Evolutionary conservation across 2,797 vertebrate genomes (phyloP).

Genomic region (Enteromius treurensis): DNA sequence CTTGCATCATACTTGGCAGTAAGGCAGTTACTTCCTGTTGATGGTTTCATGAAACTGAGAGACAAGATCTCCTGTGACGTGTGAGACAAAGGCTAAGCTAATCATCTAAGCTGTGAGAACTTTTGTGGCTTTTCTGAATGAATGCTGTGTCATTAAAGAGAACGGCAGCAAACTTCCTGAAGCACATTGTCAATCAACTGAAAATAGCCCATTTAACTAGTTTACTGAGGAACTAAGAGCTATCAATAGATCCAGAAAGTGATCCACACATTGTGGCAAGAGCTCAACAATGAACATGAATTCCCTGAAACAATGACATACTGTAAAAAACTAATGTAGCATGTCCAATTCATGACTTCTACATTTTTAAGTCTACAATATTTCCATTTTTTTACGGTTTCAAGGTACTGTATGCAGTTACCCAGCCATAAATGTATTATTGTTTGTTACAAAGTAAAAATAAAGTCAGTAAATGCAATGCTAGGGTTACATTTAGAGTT

Average conservation of each 20-base stretch:
- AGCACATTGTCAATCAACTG: constrained; percentile 12
- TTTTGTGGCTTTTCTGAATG: constrained; percentile 31
- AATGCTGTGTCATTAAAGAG: constrained; percentile 40
- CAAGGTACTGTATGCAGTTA: neutral
- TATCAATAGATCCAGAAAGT: neutral
- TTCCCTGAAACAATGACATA: neutral
- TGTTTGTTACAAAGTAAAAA: too few relatives aligned
- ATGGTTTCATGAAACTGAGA: constrained; percentile 18
- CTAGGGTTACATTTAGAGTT: too few relatives aligned
- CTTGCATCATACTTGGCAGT: neutral
- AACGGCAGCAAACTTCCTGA: constrained; percentile 12
- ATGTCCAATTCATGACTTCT: neutral
- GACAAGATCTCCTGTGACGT: constrained; percentile 32
- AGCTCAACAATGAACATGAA: neutral
- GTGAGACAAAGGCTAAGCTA: constrained; percentile 39
- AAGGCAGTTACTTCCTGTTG: constrained; percentile 48
- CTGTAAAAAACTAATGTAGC: neutral
- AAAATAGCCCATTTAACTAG: constrained; percentile 15
- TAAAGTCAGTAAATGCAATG: too few relatives aligned
- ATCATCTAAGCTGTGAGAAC: constrained; percentile 41
- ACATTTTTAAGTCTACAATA: neutral
- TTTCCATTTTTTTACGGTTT: neutral
- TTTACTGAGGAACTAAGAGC: neutral
- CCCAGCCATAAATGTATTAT: too few relatives aligned
- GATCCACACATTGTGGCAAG: neutral